Percentiles rank a stretch among this genome's conserved stretches.
Evolutionary conservation across 2,888 invertebrate species (phyloP).

Genomic region (Lepas anatifera): DNA sequence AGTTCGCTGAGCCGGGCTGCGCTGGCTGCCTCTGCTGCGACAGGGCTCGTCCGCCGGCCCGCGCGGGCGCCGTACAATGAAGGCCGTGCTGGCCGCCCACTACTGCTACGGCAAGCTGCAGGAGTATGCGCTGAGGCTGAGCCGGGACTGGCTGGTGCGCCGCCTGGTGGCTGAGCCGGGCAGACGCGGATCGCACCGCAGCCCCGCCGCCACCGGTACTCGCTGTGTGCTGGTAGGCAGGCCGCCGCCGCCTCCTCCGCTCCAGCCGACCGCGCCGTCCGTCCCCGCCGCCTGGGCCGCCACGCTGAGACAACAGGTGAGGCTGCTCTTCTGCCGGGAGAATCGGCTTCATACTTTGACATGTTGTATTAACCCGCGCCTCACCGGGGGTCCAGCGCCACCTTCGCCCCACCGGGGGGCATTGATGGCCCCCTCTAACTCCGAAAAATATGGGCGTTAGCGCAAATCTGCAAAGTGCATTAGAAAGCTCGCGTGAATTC

Average conservation of each 20-base stretch:
- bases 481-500: too few relatives aligned
- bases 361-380: neutral
- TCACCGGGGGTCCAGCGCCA: neutral
- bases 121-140: neutral
- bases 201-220: neutral
- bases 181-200: neutral
- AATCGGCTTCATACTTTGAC: too few relatives aligned
- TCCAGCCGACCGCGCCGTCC: neutral
- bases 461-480: too few relatives aligned
- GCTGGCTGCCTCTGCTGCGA: too few relatives aligned
- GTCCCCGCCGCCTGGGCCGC: neutral
- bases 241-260: neutral
- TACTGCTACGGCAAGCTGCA: neutral
- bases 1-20: too few relatives aligned
- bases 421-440: too few relatives aligned
- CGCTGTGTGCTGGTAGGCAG: neutral
- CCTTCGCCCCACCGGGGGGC: neutral
- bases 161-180: neutral
- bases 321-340: too few relatives aligned
- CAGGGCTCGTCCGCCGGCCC: too few relatives aligned
- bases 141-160: neutral
- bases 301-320: slow-evolving; percentile 1
- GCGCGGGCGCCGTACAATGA: too few relatives aligned
- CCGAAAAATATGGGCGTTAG: too few relatives aligned
- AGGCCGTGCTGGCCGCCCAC: slow-evolving; percentile 22